Percentiles rank a stretch among this genome's conserved stretches.
These are phyloP conservation scores for Eurytemora carolleeae DNA, from an alignment of 1,140 invertebrate species.

Conservation along the genomic window DNA sequence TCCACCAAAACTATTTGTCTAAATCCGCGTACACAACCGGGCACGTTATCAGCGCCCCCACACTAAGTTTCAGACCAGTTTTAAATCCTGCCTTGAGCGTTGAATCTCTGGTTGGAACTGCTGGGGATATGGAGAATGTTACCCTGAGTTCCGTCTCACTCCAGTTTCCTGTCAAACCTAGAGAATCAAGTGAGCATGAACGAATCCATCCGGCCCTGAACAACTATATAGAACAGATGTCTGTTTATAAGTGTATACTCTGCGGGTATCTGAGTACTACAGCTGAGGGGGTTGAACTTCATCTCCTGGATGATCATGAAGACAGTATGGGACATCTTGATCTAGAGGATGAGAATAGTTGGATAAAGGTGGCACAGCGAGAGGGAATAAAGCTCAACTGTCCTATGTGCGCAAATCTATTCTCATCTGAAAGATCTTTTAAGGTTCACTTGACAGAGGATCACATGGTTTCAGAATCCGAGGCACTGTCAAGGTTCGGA, in stretches of 20 bases:
- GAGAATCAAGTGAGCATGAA: too few species aligned
- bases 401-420: not conserved
- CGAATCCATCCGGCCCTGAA: too few species aligned
- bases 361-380: not conserved
- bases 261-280: not conserved
- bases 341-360: not conserved
- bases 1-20: too few species aligned
- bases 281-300: not conserved
- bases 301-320: not conserved
- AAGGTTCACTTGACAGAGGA: not conserved
- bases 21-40: too few species aligned
- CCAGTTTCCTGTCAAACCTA: too few species aligned
- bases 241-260: not conserved
- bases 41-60: too few species aligned
- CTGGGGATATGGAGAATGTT: too few species aligned
- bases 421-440: not conserved
- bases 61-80: not conserved
- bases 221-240: not conserved
- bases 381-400: not conserved
- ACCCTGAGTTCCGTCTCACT: too few species aligned
- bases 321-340: not conserved
- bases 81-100: not conserved
- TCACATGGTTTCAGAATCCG: not conserved
- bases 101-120: not conserved
- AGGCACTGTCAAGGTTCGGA: not conserved